A percentile compares a stretch with the other conserved stretches of the same genome.
These are phyloP conservation scores for Papilio elwesi DNA, from an alignment of 2,888 invertebrate genomes.

Conservation along the genomic window DNA sequence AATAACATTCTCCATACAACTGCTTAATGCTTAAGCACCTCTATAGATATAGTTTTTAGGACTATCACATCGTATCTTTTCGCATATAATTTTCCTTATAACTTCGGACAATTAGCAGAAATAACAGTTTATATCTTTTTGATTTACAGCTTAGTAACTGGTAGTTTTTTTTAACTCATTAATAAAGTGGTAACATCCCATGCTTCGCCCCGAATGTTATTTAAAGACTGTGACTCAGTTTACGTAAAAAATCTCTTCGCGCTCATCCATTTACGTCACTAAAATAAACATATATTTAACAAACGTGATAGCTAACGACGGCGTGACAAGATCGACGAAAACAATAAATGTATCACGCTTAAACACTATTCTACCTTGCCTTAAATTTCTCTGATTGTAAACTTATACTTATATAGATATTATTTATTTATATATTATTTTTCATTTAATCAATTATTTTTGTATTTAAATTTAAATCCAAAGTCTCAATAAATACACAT, in stretches of 20 bases:
- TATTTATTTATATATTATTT: background rate
- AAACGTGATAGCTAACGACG: constrained; percentile 2
- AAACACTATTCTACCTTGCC: background rate
- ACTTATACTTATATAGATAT: background rate
- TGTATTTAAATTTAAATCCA: too few relatives aligned
- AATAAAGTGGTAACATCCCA: background rate
- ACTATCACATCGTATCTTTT: too few relatives aligned
- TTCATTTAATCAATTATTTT: background rate
- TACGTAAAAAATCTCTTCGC: constrained; percentile 2
- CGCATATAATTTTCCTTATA: too few relatives aligned
- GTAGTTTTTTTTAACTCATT: background rate
- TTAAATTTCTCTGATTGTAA: background rate
- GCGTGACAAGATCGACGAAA: background rate
- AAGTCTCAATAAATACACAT: too few relatives aligned
- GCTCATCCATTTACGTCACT: constrained; percentile 16
- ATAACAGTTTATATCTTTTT: background rate
- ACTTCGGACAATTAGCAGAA: background rate
- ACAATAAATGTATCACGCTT: constrained; percentile 3
- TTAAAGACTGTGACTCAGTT: constrained; percentile 3
- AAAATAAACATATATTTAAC: constrained; percentile 19
- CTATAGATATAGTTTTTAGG: too few relatives aligned
- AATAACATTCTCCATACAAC: too few relatives aligned
- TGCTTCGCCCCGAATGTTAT: background rate
- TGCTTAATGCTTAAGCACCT: too few relatives aligned
- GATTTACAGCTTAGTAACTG: background rate